phyloP scores from a whole-genome alignment of 2,797 vertebrate species.

The Ctenochaetus hawaiiensis region DNA sequence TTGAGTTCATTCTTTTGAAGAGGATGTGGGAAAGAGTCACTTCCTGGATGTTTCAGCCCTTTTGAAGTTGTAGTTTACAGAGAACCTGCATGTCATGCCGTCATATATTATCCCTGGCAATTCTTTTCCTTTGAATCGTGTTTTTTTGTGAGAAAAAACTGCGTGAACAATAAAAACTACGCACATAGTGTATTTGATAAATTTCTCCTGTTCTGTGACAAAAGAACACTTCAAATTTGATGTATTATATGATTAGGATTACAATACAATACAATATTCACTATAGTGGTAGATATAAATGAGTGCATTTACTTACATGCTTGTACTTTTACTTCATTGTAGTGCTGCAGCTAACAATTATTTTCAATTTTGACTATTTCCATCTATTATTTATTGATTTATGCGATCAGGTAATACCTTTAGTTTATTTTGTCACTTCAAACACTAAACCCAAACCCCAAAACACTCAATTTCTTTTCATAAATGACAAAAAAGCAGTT shows the following conservation, averaged over 20 bases:
- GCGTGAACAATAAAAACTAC: background rate
- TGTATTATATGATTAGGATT: background rate
- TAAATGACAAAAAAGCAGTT: background rate
- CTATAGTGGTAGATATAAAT: background rate
- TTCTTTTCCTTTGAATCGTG: slow-evolving; percentile 4
- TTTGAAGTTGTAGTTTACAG: slow-evolving; percentile 32
- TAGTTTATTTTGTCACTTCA: background rate
- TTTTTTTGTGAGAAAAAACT: background rate
- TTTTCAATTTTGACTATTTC: no score
- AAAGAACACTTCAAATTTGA: background rate
- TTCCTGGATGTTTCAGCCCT: slow-evolving; percentile 50
- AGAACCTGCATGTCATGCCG: background rate
- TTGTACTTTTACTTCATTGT: no score
- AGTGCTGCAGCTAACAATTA: no score
- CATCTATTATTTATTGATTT: background rate
- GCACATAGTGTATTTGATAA: background rate
- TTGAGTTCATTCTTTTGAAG: slow-evolving; percentile 24
- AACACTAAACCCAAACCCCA: background rate
- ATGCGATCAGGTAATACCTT: background rate
- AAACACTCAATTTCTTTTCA: background rate
- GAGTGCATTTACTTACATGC: background rate
- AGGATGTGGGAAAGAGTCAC: slow-evolving; percentile 40
- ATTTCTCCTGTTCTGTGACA: background rate
- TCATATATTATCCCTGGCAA: slow-evolving; percentile 2
- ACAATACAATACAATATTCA: background rate